phyloP scores from a whole-genome alignment of 1,140 invertebrate genomes.

The Drosophila neocordata region DNA sequence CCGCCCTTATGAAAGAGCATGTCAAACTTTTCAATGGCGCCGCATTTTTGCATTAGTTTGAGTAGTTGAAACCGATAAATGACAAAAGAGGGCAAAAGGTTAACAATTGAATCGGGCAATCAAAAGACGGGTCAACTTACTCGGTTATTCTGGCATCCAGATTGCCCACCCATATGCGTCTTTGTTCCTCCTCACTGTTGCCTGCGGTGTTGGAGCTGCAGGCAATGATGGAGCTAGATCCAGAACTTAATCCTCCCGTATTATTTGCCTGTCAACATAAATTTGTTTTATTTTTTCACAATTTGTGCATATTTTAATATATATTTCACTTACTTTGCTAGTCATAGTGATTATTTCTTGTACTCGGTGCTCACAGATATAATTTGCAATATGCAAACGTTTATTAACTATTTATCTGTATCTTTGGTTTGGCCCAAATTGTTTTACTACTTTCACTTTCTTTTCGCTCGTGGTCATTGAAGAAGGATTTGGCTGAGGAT shows the following conservation, averaged over 20 bases:
- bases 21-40: constrained; percentile 96
- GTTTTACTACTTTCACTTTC: neutral
- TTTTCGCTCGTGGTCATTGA: neutral
- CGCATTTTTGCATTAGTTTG: constrained; percentile 96
- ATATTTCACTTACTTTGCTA: neutral
- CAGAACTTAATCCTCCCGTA: neutral
- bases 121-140: constrained; percentile 87
- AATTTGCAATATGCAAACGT: neutral
- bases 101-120: constrained; percentile 56
- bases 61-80: constrained; percentile 94
- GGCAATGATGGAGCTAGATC: neutral
- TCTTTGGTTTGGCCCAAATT: neutral
- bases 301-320: neutral
- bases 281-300: neutral
- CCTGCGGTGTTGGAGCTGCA: constrained; percentile 1
- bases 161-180: constrained; percentile 93
- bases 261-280: neutral
- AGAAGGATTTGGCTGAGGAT: neutral
- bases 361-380: neutral
- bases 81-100: constrained; percentile 82
- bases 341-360: neutral
- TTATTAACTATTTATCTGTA: neutral
- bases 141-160: constrained; percentile 94
- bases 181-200: constrained; percentile 56
- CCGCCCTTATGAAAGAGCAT: constrained; percentile 95